Evolutionary conservation across 2,797 vertebrate species (phyloP).

Genomic region (Gila robusta): DNA sequence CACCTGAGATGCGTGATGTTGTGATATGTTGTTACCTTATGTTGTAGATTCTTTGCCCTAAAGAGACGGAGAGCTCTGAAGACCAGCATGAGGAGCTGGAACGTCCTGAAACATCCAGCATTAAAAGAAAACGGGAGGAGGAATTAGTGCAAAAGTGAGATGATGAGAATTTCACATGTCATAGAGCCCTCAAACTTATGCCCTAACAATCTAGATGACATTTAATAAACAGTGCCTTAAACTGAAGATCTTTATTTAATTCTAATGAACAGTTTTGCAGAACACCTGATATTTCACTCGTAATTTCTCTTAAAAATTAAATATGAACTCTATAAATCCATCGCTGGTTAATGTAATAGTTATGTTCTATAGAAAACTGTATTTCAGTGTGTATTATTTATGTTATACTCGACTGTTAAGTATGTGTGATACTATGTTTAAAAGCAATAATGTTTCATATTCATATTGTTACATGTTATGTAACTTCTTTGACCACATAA

Average conservation of each 20-base stretch:
- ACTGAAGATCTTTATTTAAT: not conserved
- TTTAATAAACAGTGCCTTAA: slow-evolving; percentile 8
- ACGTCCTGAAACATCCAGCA: slow-evolving; percentile 51
- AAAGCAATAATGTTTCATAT: not conserved
- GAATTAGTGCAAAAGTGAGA: slow-evolving; percentile 72
- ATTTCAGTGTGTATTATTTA: not conserved
- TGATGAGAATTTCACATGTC: not conserved
- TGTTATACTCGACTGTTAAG: not conserved
- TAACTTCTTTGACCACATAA: not conserved
- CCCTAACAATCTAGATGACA: not conserved
- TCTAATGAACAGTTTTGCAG: not conserved
- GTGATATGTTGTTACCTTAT: not conserved
- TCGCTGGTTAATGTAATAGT: too few relatives aligned
- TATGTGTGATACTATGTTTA: not conserved
- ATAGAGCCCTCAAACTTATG: not conserved
- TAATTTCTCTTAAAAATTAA: not conserved
- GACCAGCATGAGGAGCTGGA: slow-evolving; percentile 53
- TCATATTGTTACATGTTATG: not conserved
- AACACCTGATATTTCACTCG: not conserved
- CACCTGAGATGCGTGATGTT: not conserved
- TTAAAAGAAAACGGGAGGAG: slow-evolving; percentile 59
- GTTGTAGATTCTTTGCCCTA: slow-evolving; percentile 76
- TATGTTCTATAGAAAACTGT: not conserved
- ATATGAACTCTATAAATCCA: not conserved
- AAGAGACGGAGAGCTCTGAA: slow-evolving; percentile 67